A percentile compares a stretch with the other conserved stretches of the same genome.
Evolutionary conservation across 2,113 vertebrate species (phyloP).

Genomic region (Aplodontia rufa): DNA sequence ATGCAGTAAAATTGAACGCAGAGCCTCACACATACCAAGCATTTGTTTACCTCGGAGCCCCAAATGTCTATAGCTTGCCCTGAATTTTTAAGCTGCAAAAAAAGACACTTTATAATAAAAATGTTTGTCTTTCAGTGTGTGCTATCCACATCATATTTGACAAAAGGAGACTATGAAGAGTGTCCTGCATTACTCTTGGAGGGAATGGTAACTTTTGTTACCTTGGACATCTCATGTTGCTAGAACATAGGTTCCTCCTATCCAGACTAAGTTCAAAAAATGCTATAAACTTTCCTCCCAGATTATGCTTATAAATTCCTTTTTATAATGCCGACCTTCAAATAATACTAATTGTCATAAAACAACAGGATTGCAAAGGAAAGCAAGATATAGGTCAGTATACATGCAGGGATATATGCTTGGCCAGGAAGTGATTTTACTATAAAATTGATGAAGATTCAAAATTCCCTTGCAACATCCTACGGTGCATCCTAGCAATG

Average conservation of each 20-base stretch:
- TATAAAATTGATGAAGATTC: neutral
- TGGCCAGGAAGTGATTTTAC: neutral
- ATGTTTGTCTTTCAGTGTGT: neutral
- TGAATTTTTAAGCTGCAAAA: neutral
- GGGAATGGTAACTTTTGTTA: neutral
- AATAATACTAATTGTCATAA: neutral
- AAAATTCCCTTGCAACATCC: fast-evolving
- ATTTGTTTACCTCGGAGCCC: neutral
- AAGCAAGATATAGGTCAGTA: neutral
- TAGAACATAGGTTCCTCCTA: neutral
- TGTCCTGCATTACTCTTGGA: neutral
- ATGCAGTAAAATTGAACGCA: neutral
- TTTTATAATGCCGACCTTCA: neutral
- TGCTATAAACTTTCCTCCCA: neutral
- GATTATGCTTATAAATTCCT: neutral
- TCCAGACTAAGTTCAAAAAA: neutral
- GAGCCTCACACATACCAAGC: neutral
- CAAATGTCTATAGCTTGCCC: no score
- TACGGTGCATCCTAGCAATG: neutral
- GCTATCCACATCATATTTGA: neutral
- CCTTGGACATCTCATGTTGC: neutral
- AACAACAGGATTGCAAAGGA: neutral
- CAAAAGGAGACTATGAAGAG: neutral
- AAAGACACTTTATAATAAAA: neutral
- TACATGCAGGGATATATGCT: neutral